Evolutionary conservation across 2,113 vertebrate species (phyloP).

Genomic region (Merops nubicus): DNA sequence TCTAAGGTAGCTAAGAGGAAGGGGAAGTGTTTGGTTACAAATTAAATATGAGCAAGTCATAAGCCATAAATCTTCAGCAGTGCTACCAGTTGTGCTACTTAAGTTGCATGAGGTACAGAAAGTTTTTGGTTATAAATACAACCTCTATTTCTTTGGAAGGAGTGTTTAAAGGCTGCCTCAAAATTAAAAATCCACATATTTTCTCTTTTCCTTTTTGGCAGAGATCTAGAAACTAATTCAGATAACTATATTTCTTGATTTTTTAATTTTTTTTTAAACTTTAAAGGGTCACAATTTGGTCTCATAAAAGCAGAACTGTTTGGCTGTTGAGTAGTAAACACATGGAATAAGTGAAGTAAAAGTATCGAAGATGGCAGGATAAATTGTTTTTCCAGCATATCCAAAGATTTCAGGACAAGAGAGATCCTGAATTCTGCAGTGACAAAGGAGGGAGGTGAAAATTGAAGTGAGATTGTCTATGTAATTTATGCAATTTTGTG

Average conservation of each 20-base stretch:
- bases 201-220: neutral
- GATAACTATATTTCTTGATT: neutral
- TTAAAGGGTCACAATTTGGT: conserved; percentile 11
- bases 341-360: conserved; percentile 43
- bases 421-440: conserved; percentile 8
- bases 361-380: conserved; percentile 48
- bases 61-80: conserved; percentile 88
- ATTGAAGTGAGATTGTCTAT: neutral
- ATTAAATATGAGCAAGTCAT: conserved; percentile 97
- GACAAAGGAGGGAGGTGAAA: neutral
- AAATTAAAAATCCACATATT: neutral
- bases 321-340: conserved; percentile 19
- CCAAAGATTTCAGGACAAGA: conserved; percentile 52
- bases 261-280: neutral
- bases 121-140: conserved; percentile 82
- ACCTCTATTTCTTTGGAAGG: conserved; percentile 25
- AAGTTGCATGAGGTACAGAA: conserved; percentile 78
- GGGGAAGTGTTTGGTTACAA: conserved; percentile 99
- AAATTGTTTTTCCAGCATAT: conserved; percentile 39
- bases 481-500: neutral
- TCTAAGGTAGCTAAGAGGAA: conserved; percentile 88
- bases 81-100: conserved; percentile 81
- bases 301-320: conserved; percentile 33
- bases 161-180: neutral
- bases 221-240: neutral